Evolutionary conservation across 1,140 invertebrate genomes (phyloP).

Genomic region (Listronotus bonariensis): DNA sequence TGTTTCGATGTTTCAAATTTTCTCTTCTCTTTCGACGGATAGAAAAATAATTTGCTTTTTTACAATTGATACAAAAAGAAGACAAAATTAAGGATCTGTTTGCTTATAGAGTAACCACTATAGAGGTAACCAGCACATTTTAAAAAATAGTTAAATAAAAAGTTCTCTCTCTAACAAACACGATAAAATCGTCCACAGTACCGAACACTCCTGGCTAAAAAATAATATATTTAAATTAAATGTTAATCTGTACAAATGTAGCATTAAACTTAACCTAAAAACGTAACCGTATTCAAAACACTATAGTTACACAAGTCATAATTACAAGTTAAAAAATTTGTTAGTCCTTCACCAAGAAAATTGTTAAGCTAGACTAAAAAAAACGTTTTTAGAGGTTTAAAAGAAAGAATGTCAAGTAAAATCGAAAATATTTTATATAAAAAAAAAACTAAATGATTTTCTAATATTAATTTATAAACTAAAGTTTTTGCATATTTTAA

Average conservation of each 20-base stretch:
- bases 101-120: slow-evolving; percentile 27
- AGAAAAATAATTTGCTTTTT: slow-evolving; percentile 15
- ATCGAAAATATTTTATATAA: too few relatives aligned
- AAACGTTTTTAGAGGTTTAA: not conserved
- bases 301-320: slow-evolving; percentile 46
- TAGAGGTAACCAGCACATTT: slow-evolving; percentile 44
- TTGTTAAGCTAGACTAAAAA: slow-evolving; percentile 17
- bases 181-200: slow-evolving; percentile 52
- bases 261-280: slow-evolving; percentile 44
- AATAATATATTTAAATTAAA: slow-evolving; percentile 8
- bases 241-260: slow-evolving; percentile 14
- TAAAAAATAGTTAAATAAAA: slow-evolving; percentile 42
- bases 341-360: slow-evolving; percentile 38
- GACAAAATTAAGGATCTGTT: slow-evolving; percentile 17
- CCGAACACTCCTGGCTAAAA: slow-evolving; percentile 40
- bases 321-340: slow-evolving; percentile 22
- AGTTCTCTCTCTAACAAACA: slow-evolving; percentile 41
- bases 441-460: too few relatives aligned
- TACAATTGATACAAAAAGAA: not conserved
- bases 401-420: not conserved
- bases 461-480: too few relatives aligned
- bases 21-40: slow-evolving; percentile 6
- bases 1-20: slow-evolving; percentile 25
- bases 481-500: too few relatives aligned
- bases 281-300: slow-evolving; percentile 42